Evolutionary conservation across 2,113 vertebrate species (phyloP).

Genomic region (Apteryx mantelli): DNA sequence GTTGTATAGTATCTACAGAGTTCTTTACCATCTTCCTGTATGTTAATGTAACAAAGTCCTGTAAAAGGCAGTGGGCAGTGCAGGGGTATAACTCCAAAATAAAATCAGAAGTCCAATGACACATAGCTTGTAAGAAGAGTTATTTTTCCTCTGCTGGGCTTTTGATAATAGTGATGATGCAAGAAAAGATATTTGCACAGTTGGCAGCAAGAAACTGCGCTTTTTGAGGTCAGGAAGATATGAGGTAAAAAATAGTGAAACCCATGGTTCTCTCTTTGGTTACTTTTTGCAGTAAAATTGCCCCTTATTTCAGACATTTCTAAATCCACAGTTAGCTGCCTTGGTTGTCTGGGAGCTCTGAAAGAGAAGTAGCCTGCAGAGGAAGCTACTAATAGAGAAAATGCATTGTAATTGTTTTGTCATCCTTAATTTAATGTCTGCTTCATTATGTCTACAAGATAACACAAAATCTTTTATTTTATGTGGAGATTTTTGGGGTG

Average conservation of each 20-base stretch:
- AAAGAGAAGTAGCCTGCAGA: neutral
- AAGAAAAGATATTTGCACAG: neutral
- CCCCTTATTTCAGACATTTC: neutral
- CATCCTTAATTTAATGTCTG: neutral
- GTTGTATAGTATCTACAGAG: neutral
- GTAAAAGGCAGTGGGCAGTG: neutral
- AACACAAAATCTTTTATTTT: neutral
- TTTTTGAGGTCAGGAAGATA: neutral
- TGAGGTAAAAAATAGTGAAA: neutral
- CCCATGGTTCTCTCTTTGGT: neutral
- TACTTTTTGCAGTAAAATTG: neutral
- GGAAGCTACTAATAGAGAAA: neutral
- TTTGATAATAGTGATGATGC: neutral
- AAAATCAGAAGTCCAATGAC: neutral
- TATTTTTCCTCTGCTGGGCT: slow-evolving; percentile 1
- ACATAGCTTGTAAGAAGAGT: neutral
- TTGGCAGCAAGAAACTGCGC: neutral
- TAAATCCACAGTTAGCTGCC: neutral
- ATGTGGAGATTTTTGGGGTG: neutral
- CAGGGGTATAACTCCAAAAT: neutral
- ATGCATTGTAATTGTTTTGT: neutral
- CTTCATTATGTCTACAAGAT: neutral
- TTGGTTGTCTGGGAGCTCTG: neutral
- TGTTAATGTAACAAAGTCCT: neutral
- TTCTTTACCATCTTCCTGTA: neutral